These are phyloP conservation scores for Trypoxylon attenuatum DNA, from an alignment of 2,888 invertebrate species.

Conservation along the genomic window DNA sequence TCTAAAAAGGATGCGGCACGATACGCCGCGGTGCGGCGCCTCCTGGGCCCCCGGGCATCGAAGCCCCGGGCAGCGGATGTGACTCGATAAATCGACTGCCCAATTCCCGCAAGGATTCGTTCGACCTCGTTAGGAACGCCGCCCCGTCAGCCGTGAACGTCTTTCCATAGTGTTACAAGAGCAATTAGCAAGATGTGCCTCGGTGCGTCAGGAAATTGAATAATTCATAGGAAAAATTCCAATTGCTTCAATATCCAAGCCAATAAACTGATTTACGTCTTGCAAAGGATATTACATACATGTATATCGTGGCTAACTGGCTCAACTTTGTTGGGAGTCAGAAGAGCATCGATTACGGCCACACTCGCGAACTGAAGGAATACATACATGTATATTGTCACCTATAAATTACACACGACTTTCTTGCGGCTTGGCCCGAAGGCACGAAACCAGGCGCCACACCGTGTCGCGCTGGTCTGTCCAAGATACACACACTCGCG, in stretches of 20 bases:
- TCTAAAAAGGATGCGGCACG: slow-evolving; percentile 36
- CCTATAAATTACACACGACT: slow-evolving; percentile 54
- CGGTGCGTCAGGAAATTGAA: neutral
- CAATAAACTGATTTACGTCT: neutral
- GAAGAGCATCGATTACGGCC: slow-evolving; percentile 51
- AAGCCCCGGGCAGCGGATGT: slow-evolving; percentile 33
- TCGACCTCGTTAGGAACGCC: slow-evolving; percentile 40
- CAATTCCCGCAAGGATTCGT: slow-evolving; percentile 34
- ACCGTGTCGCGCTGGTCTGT: slow-evolving; percentile 27
- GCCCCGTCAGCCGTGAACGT: slow-evolving; percentile 18
- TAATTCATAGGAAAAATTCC: neutral
- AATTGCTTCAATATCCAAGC: neutral
- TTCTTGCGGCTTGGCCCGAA: slow-evolving; percentile 28
- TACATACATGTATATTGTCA: slow-evolving; percentile 44
- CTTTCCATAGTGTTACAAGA: slow-evolving; percentile 13
- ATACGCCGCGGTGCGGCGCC: too few species aligned
- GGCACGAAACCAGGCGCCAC: slow-evolving; percentile 38
- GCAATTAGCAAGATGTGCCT: neutral
- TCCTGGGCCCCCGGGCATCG: slow-evolving; percentile 9
- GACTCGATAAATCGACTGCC: slow-evolving; percentile 41
- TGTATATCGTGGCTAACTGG: too few species aligned
- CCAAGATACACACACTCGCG: slow-evolving; percentile 4
- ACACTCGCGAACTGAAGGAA: slow-evolving; percentile 60
- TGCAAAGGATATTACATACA: too few species aligned
- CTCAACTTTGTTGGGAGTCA: too few species aligned